Evolutionary conservation across 2,113 vertebrate species (phyloP), one percentile per base, ranked within the genome.

Genomic region (Taurulus bubalis): DNA sequence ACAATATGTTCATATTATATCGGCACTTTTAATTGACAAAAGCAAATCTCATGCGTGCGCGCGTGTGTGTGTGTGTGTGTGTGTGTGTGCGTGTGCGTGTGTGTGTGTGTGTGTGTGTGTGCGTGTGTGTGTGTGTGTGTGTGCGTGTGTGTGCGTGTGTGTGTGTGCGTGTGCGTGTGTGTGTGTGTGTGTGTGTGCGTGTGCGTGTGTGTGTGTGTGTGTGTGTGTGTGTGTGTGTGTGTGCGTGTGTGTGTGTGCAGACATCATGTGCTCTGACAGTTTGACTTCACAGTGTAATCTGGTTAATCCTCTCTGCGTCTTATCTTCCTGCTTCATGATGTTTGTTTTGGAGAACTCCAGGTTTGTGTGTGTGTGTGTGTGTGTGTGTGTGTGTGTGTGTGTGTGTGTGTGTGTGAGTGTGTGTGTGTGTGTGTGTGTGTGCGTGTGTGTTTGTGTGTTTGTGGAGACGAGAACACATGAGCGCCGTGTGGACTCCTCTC

Each of bases 311-410:
- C 66, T 16, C 30, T 32, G 40, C 83, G 8, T 86, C 83, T 91
- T 91, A 93, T 91, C 87, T 83, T 68, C 71, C 71, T 1, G 81
- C 74, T 64, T 87, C 87, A 89, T 90, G 89, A 84, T 92, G 89
- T 87, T 89, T 87, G 87, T n/a, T 85, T 90, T 83, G 80, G 70
- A 76, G 76, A 78, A 75, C 65, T 81, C 56, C 75, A 20, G 45
- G 51, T 71, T 81, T 63, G 51, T 65, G 58, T 80, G 45, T 82
- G n/a, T n/a, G n/a, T n/a, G n/a, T n/a, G n/a, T n/a, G n/a, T n/a
- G n/a, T n/a, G n/a, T n/a, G n/a, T n/a, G n/a, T n/a, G n/a, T n/a
- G n/a, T n/a, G n/a, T n/a, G n/a, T n/a, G n/a, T n/a, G n/a, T n/a
- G n/a, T n/a, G n/a, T n/a, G n/a, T n/a, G n/a, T n/a, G n/a, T n/a